Percentiles rank a stretch among this genome's conserved stretches.
Evolutionary conservation across 2,888 invertebrate species (phyloP).

Genomic region (Esperia sulphurella): DNA sequence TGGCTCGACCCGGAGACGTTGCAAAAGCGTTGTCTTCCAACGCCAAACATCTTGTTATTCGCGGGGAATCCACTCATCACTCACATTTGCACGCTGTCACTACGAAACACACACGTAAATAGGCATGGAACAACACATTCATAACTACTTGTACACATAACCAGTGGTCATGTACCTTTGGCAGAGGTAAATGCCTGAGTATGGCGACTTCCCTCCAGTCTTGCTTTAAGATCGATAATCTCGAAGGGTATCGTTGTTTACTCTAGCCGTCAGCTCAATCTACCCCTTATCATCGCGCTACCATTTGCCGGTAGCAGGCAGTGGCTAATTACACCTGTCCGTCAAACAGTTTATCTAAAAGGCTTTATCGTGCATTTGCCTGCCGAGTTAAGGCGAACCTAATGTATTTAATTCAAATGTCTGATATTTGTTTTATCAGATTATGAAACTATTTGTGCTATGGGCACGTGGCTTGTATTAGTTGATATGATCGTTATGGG

Average conservation of each 20-base stretch:
- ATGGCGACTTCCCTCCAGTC: no score
- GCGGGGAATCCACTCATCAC: no score
- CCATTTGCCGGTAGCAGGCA: conserved; percentile 50
- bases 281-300: conserved; percentile 43
- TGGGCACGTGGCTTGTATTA: conserved; percentile 3
- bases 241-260: conserved; percentile 65
- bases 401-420: conserved; percentile 32
- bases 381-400: conserved; percentile 23
- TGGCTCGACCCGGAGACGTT: no score
- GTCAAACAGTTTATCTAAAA: conserved; percentile 40
- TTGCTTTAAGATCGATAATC: no score
- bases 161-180: no score
- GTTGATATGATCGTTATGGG: not conserved
- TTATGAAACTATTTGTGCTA: not conserved
- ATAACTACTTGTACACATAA: no score
- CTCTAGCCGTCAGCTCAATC: conserved; percentile 28
- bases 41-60: no score
- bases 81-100: no score
- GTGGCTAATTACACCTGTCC: conserved; percentile 70
- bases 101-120: no score
- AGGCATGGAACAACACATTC: no score
- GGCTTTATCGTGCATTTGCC: conserved; percentile 58
- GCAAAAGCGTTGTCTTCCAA: no score
- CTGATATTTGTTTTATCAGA: conserved; percentile 22
- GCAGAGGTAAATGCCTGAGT: no score